Evolutionary conservation across 1,140 invertebrate genomes (phyloP), one percentile per base, ranked within the genome.

Genomic region (Tetramorium alpestre): DNA sequence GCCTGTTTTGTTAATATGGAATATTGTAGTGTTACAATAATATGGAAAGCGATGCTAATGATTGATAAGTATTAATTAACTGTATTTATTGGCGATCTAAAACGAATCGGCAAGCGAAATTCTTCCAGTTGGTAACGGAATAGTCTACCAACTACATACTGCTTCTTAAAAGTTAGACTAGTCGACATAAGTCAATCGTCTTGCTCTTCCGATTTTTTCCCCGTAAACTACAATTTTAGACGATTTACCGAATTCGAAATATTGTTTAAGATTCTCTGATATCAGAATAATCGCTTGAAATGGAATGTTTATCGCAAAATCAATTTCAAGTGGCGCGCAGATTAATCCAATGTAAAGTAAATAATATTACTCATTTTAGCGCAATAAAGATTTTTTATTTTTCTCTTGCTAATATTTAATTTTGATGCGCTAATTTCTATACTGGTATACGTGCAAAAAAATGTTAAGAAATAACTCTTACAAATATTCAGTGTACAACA

Each of bases 71-170:
- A 18, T 54, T 38, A 54, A 33, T 58, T 58, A 33, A 75, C 0
- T 49, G 3, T 69, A 18, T 69, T 49, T 64, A 13, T 64, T 64
- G 5, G 18, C 16, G 3, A 25, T 94, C 93, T 70, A 93, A 60
- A 60, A 58, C 2, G 22, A 65, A 92, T 64, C 91, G 88, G n/a
- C 89, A 94, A n/a, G 92, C 91, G 22, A 90, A 78, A 33, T 92
- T 91, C 65, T 69, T 62, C 91, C 73, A 89, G 90, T 0, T 41
- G 91, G 6, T 87, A 92, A 65, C 89, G 85, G 28, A 89, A 88
- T 3, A 90, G 85, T 82, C 67, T 22, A 41, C 2, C 16, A 86
- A 91, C 60, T 93, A 94, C 67, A 93, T 94, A 82, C 7, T 58
- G 88, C 0, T 8, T 91, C n/a, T 47, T 47, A 22, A 67, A 89